phyloP scores from a whole-genome alignment of 2,797 vertebrate species.

The Merluccius polli region DNA sequence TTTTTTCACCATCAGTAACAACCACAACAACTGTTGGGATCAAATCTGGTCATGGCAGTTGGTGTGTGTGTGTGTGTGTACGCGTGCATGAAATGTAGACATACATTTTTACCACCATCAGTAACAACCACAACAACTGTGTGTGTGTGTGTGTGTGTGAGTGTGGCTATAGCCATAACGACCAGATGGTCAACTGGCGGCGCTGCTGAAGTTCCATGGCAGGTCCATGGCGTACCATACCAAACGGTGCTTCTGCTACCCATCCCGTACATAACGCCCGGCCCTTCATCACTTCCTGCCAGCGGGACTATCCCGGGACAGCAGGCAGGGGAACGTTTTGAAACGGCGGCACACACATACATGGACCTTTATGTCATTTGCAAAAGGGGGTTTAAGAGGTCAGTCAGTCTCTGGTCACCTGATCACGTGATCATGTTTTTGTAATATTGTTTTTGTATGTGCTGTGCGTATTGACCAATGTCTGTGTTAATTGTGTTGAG shows the following conservation, averaged over 20 bases:
- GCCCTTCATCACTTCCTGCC: not conserved
- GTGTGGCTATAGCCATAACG: slow-evolving; percentile 19
- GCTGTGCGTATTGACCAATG: slow-evolving; percentile 41
- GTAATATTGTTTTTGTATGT: slow-evolving; percentile 44
- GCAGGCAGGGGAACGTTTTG: not conserved
- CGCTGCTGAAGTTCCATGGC: slow-evolving; percentile 18
- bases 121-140: too few species aligned
- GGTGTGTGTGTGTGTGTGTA: slow-evolving; percentile 5
- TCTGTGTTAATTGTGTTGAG: slow-evolving; percentile 41
- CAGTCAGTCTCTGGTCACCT: slow-evolving; percentile 12
- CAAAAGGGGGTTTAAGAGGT: not conserved
- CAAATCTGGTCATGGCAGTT: slow-evolving; percentile 30
- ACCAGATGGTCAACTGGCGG: slow-evolving; percentile 46
- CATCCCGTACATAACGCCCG: not conserved
- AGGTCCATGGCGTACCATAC: slow-evolving; percentile 19
- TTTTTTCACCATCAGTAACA: slow-evolving; percentile 12
- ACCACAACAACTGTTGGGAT: slow-evolving; percentile 56
- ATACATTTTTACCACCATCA: too few species aligned
- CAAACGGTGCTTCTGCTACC: not conserved
- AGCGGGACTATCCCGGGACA: not conserved
- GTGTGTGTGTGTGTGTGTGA: not conserved
- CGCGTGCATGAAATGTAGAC: not conserved
- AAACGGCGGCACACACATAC: not conserved
- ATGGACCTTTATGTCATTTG: not conserved
- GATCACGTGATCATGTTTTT: slow-evolving; percentile 25